Evolutionary conservation across 2,113 vertebrate species (phyloP).

Genomic region (Calyptommatus sinebrachiatus): DNA sequence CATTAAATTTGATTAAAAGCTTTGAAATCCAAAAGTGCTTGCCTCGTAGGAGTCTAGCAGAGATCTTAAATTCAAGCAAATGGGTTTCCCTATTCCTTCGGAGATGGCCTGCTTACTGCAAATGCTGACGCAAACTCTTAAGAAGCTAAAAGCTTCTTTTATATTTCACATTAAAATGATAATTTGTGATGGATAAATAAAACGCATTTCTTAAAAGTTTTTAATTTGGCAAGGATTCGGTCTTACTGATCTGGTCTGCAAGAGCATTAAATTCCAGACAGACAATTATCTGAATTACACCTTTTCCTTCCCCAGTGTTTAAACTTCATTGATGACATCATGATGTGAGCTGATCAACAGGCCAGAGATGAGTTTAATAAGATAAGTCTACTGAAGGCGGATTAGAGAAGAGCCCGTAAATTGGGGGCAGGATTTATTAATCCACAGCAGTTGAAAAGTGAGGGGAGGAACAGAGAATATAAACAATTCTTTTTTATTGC

Average conservation of each 20-base stretch:
- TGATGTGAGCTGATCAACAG: accelerated
- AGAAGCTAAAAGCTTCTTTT: background rate
- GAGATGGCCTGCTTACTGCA: background rate
- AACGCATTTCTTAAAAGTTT: background rate
- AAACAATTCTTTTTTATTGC: background rate
- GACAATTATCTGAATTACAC: background rate
- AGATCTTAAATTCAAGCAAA: background rate
- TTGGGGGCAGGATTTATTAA: slow-evolving; percentile 10
- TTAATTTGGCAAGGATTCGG: background rate
- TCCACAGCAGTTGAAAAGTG: background rate
- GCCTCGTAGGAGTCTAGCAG: background rate
- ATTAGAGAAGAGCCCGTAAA: slow-evolving; percentile 31
- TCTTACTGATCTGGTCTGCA: background rate
- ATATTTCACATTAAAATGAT: background rate
- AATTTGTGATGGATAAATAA: background rate
- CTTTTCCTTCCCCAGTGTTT: background rate
- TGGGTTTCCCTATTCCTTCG: background rate
- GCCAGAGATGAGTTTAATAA: background rate
- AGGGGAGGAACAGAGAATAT: background rate
- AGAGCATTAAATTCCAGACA: background rate
- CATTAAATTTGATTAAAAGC: background rate
- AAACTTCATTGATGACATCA: background rate
- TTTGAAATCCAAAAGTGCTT: background rate
- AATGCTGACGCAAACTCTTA: background rate
- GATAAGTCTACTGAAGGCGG: background rate